These are phyloP conservation scores for Epinotia nisella DNA, from an alignment of 2,888 invertebrate species.

Conservation along the genomic window DNA sequence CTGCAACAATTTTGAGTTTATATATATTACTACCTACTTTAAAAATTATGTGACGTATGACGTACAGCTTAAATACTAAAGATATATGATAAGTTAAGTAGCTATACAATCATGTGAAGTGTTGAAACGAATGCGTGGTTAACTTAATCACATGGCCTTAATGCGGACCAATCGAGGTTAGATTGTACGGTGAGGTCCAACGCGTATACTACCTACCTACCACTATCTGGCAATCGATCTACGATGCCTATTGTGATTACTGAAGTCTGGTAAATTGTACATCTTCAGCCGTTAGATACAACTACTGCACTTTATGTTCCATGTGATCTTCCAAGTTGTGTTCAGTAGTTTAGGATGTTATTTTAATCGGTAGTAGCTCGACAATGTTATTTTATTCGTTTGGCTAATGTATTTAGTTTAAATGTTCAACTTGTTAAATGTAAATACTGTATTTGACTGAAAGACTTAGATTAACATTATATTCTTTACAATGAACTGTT, in stretches of 20 bases:
- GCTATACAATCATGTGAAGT: slow-evolving; percentile 41
- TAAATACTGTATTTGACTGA: slow-evolving; percentile 61
- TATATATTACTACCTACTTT: slow-evolving; percentile 28
- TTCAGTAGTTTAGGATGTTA: slow-evolving; percentile 56
- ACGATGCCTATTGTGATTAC: slow-evolving; percentile 57
- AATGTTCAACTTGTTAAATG: slow-evolving; percentile 37
- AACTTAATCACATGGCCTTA: slow-evolving; percentile 72
- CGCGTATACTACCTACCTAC: slow-evolving; percentile 53
- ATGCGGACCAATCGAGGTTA: slow-evolving; percentile 76
- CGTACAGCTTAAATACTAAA: slow-evolving; percentile 41
- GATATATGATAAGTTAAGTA: slow-evolving; percentile 37
- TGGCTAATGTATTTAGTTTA: slow-evolving; percentile 24
- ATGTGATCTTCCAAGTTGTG: slow-evolving; percentile 59
- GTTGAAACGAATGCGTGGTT: slow-evolving; percentile 49
- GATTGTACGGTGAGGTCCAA: slow-evolving; percentile 57
- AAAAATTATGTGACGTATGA: slow-evolving; percentile 35
- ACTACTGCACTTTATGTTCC: slow-evolving; percentile 29
- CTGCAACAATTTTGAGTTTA: slow-evolving; percentile 51
- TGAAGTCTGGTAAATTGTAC: slow-evolving; percentile 47
- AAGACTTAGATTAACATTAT: slow-evolving; percentile 59
- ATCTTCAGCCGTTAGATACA: slow-evolving; percentile 46
- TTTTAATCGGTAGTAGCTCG: slow-evolving; percentile 42
- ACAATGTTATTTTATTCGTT: slow-evolving; percentile 43
- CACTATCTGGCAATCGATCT: slow-evolving; percentile 52
- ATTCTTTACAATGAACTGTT: slow-evolving; percentile 62